A percentile compares a stretch with the other conserved stretches of the same genome.
These are phyloP conservation scores for Anorthoa munda DNA, from an alignment of 2,888 invertebrate species.

Conservation along the genomic window DNA sequence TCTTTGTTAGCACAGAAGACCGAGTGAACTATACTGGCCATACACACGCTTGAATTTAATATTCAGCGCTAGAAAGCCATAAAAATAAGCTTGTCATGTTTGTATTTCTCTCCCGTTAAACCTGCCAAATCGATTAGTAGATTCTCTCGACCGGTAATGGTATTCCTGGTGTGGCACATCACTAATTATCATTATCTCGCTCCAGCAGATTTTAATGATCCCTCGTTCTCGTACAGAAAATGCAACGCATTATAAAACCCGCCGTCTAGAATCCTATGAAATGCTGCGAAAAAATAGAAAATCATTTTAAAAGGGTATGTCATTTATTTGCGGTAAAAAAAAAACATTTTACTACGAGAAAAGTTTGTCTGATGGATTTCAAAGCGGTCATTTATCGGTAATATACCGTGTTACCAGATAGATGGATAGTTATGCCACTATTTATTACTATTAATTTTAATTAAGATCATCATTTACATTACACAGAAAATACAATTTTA, in stretches of 20 bases:
- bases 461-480: no score
- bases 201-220: constrained; percentile 68
- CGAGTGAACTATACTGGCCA: not conserved
- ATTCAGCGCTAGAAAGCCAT: not conserved
- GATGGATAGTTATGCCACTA: no score
- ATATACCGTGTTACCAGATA: no score
- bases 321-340: constrained; percentile 21
- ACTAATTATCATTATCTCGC: constrained; percentile 68
- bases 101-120: not conserved
- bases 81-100: not conserved
- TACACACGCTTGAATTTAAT: not conserved
- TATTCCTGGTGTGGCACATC: constrained; percentile 31
- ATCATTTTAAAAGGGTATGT: constrained; percentile 37
- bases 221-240: constrained; percentile 62
- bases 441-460: no score
- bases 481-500: no score
- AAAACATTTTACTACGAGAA: not conserved
- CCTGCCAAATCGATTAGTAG: constrained; percentile 40
- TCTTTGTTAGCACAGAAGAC: not conserved
- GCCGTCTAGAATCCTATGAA: constrained; percentile 57
- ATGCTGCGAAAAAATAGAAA: constrained; percentile 54
- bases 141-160: constrained; percentile 37
- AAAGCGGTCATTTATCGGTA: constrained; percentile 6
- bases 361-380: constrained; percentile 19
- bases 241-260: constrained; percentile 65